Evolutionary conservation across 2,888 invertebrate species (phyloP).

Genomic region (Ophioninae sp.): DNA sequence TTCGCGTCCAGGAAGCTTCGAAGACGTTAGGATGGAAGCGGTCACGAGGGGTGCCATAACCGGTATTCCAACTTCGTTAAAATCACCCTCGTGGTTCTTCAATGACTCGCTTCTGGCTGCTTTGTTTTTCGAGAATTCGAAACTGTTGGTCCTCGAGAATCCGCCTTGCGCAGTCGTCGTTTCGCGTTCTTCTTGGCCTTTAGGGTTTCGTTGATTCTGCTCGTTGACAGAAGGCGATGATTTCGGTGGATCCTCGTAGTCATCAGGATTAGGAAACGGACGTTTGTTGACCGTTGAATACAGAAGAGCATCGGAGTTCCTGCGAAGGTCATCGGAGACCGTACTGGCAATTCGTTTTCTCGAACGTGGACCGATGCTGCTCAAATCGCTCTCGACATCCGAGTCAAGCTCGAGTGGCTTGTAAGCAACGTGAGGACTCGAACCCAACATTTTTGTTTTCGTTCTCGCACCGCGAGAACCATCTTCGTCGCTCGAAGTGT

Average conservation of each 20-base stretch:
- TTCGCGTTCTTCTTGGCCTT: conserved; percentile 43
- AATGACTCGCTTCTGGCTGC: conserved; percentile 5
- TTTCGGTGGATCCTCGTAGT: conserved; percentile 69
- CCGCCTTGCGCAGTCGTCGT: conserved; percentile 61
- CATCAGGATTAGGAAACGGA: conserved; percentile 74
- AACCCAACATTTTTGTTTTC: conserved; percentile 9
- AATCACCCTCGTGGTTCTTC: conserved; percentile 71
- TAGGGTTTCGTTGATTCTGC: conserved; percentile 56
- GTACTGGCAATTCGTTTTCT: conserved; percentile 69
- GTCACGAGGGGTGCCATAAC: conserved; percentile 62
- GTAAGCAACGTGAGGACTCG: conserved; percentile 71
- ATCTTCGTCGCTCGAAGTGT: conserved; percentile 74
- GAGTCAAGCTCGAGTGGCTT: conserved; percentile 76
- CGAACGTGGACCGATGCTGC: conserved; percentile 68
- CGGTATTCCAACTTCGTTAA: conserved; percentile 79
- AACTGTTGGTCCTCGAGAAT: conserved; percentile 69
- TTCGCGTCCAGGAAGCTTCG: conserved; percentile 15
- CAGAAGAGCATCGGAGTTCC: conserved; percentile 4
- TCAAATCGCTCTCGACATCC: conserved; percentile 76
- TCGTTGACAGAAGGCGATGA: neutral
- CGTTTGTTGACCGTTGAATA: conserved; percentile 49
- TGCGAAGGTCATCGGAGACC: conserved; percentile 65
- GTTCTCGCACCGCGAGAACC: conserved; percentile 17
- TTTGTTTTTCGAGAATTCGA: conserved; percentile 67
- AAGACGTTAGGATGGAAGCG: conserved; percentile 52